These are phyloP conservation scores for Lagorchestes hirsutus DNA, from an alignment of 2,797 vertebrate species.

Conservation along the genomic window DNA sequence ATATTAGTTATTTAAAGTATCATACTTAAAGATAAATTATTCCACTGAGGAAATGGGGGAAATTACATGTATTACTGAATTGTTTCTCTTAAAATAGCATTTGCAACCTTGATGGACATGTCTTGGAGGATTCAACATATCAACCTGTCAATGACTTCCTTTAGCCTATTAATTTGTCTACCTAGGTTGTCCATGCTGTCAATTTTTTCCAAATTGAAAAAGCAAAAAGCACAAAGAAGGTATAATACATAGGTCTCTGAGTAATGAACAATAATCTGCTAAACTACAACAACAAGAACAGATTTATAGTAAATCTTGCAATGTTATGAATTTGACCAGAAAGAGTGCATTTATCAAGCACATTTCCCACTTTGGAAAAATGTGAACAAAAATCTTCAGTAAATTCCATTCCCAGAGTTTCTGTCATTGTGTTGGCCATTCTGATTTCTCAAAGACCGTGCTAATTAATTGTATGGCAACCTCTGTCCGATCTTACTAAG, in stretches of 20 bases:
- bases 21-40: slow-evolving; percentile 7
- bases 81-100: background rate
- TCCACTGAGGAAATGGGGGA: slow-evolving; percentile 19
- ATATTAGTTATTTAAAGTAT: slow-evolving; percentile 53
- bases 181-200: slow-evolving; percentile 43
- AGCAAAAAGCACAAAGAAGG: slow-evolving; percentile 3
- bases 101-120: background rate
- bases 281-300: background rate
- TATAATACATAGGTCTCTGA: background rate
- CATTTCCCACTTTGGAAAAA: background rate
- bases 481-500: background rate
- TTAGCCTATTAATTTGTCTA: slow-evolving; percentile 59
- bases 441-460: background rate
- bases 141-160: background rate
- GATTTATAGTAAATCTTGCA: slow-evolving; percentile 30
- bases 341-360: background rate
- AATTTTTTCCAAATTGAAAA: slow-evolving; percentile 64
- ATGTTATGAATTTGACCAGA: background rate
- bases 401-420: background rate
- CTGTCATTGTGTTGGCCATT: background rate
- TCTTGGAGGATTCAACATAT: slow-evolving; percentile 59
- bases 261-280: background rate
- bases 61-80: background rate
- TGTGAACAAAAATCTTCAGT: background rate
- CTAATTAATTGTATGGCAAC: background rate